A percentile compares a stretch with the other conserved stretches of the same genome.
Conservation (phyloP, 2,888 invertebrate species). For the Itoplectis maculator region DNA sequence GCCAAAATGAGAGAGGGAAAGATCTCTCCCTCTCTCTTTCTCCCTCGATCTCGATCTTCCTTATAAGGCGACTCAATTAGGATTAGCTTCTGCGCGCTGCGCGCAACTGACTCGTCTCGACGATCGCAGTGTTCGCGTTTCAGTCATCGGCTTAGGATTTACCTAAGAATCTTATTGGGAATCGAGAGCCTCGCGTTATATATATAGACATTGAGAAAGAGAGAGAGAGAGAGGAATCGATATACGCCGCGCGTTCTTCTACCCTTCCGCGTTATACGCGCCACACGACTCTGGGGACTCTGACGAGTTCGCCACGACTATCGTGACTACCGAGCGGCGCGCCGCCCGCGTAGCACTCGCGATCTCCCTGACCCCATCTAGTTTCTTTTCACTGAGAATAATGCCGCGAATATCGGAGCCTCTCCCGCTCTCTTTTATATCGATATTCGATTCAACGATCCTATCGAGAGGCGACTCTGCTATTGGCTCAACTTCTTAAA, state of each 20-base stretch:
- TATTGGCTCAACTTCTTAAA: constrained; percentile 52
- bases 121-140: constrained; percentile 56
- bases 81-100: constrained; percentile 78
- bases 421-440: constrained; percentile 13
- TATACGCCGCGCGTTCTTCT: constrained; percentile 35
- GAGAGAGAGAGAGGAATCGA: no score
- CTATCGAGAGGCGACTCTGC: constrained; percentile 40
- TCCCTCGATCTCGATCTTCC: constrained; percentile 59
- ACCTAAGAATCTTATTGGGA: constrained; percentile 79
- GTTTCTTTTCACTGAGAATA: constrained; percentile 49
- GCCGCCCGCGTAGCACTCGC: constrained; percentile 28
- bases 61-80: constrained; percentile 81
- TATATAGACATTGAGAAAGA: background rate
- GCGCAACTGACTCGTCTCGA: constrained; percentile 72
- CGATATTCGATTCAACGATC: constrained; percentile 60
- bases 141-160: constrained; percentile 81
- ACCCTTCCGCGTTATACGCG: constrained; percentile 12
- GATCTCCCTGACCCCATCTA: constrained; percentile 53
- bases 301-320: constrained; percentile 35
- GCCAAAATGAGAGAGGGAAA: constrained; percentile 27
- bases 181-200: constrained; percentile 39
- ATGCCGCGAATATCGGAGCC: constrained; percentile 39
- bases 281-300: constrained; percentile 29
- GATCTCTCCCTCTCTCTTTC: no score
- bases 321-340: constrained; percentile 31